These are phyloP conservation scores for Pammene aurita DNA, from an alignment of 2,888 invertebrate genomes.

Conservation along the genomic window DNA sequence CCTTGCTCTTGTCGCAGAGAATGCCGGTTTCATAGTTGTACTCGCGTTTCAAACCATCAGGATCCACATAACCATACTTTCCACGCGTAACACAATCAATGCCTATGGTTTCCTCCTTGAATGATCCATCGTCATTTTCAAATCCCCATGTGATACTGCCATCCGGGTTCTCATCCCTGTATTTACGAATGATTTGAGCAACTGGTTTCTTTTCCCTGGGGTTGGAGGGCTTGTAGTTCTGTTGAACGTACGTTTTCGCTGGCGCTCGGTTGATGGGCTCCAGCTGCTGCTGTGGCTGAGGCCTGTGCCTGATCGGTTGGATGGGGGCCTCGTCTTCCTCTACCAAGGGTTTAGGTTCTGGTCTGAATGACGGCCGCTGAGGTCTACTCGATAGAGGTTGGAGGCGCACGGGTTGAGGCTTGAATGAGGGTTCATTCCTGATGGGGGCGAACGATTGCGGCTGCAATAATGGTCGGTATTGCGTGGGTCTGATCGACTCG, in stretches of 20 bases:
- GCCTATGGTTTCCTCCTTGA: constrained; percentile 93
- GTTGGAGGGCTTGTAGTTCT: constrained; percentile 70
- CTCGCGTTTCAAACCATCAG: constrained; percentile 91
- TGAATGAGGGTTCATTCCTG: constrained; percentile 65
- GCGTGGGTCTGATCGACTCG: constrained; percentile 75
- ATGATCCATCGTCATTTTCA: constrained; percentile 94
- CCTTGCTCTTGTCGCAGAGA: constrained; percentile 84
- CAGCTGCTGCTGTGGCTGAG: constrained; percentile 60
- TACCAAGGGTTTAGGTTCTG: constrained; percentile 74
- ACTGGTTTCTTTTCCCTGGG: constrained; percentile 86
- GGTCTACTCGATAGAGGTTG: constrained; percentile 79
- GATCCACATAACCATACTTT: constrained; percentile 93
- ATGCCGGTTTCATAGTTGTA: constrained; percentile 93
- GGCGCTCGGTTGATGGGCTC: constrained; percentile 69
- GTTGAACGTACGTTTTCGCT: constrained; percentile 66
- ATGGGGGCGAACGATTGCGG: constrained; percentile 70
- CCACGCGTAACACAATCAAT: constrained; percentile 89
- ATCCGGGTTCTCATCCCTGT: constrained; percentile 90
- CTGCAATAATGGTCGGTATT: constrained; percentile 70
- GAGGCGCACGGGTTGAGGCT: constrained; percentile 73
- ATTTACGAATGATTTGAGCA: constrained; percentile 87
- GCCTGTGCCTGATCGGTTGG: constrained; percentile 76
- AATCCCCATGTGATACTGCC: constrained; percentile 95
- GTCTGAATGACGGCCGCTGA: constrained; percentile 79
- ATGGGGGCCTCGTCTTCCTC: constrained; percentile 74